Evolutionary conservation across 2,113 vertebrate genomes (phyloP), one percentile per base, ranked within the genome.

Genomic region (Sinocyclocheilus rhinocerous): DNA sequence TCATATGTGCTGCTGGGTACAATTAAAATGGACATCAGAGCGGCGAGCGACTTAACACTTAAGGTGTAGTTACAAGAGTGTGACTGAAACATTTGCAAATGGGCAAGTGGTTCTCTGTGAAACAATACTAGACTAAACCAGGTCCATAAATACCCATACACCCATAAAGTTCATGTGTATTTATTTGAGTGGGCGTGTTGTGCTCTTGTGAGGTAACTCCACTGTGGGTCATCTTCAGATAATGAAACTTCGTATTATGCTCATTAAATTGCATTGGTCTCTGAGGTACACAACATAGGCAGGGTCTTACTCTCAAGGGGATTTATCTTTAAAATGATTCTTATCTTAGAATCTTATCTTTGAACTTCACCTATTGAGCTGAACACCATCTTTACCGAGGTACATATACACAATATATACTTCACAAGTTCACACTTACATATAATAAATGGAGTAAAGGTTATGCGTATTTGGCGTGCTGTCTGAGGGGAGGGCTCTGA

Each of bases 11-110:
- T 85, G 91, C 90, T 33, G 90, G 91, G 90, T 90, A 89, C 77
- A 85, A 91, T 93, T 93, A 93, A 91, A 92, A 89, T 86, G 91
- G 88, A 91, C 84, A 87, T 90, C 84, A 12, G 81, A 86, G 89
- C 86, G 90, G 91, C 92, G 93, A 92, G 91, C 91, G 88, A 89
- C 91, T 90, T 89, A 89, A 90, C 92, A 82, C 80, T 84, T 87
- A 75, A 84, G 84, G 57, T 63, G 57, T 50, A 88, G 48, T 83
- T 85, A 45, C 42, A 88, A 86, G 50, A 81, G 67, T 70, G 65
- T 52, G 80, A 69, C 59, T 67, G n/a, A 70, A 45, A 81, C 36
- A 33, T 77, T 55, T 29, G 76, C 24, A 77, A 77, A 26, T 77
- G 48, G 48, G 24, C 76, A 55, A 22, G 76, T 36, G 77, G 18